Evolutionary conservation across 1,140 invertebrate genomes (phyloP), one percentile per base, ranked within the genome.

Genomic region (Marisa cornuarietis): DNA sequence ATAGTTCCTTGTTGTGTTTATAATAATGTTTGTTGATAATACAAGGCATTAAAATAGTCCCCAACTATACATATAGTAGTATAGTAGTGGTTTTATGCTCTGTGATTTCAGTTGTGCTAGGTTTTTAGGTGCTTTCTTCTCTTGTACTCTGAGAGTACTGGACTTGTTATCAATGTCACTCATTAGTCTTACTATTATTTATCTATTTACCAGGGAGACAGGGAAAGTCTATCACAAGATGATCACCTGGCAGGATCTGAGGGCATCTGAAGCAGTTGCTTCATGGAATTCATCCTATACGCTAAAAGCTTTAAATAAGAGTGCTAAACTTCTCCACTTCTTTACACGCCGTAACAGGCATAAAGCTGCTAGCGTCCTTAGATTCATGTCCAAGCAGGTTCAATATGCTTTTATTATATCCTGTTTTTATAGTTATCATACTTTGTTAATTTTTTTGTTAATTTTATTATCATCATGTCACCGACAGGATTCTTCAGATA

Each of bases 191-290:
- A 42, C 10, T 24, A n/a, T 24, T 49, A 65, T 13, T 63, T 9
- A 22, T 51, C 18, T n/a, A 63, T 68, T 5, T 22, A 68, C n/a
- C 82, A 93, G 93, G 82, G 91, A 93, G 73, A 97, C 94, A 63
- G 95, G 96, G 6, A 93, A 94, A 87, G 93, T 94, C 74, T 97
- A 96, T 90, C 97, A 98, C 90, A 96, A 96, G 86, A 96, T 99
- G 84, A 97, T 99, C 80, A 97, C 96, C 31, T 99, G 98, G 98
- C 98, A 98, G 89, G 98, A 99, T 91, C 86, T 96, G 52, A 93
- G 98, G 78, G 95, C 96, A 51, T 93, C 95, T 85, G 88, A 93
- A 54, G 90, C 96, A 77, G 96, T 98, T 0, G 94, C 95, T 72
- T 90, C 94, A 84, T 97, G 96, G 95, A 99, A 99, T 90, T 91